Evolutionary conservation across 2,888 invertebrate genomes (phyloP), one percentile per base, ranked within the genome.

Genomic region (Parnassius orleans): DNA sequence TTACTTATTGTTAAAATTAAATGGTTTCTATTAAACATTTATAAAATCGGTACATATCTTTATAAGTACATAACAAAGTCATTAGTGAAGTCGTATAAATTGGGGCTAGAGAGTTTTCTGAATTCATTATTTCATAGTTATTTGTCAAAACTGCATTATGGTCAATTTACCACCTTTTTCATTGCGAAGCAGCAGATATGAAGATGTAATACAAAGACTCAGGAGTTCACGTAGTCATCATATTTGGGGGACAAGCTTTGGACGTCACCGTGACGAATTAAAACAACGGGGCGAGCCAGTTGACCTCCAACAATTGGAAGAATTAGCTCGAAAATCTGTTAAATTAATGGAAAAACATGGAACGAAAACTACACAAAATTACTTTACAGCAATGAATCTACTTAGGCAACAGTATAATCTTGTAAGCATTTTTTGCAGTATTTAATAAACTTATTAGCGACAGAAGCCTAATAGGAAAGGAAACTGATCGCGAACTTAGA

Each of bases 391-490:
- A 0, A 70, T 68, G 64, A 64, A 68, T 52, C 62, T 70, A 51
- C 43, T 73, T 41, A 59, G 72, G 14, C 67, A 68, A 55, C 65
- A 69, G 53, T 69, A 71, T 52, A 71, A 72, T 44, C 66, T 72
- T 67, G 72, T 71, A 63, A 54, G 68, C 10, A 42, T 5, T 24
- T 24, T 24, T 24, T 24, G 24, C 1, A 24, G 7, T 24, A 24
- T 7, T 24, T 24, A 24, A 24, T 24, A 24, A 2, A 24, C 5
- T 24, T 24, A 24, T 24, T 24, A 24, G 24, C 5, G 5, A 24
- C 24, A 24, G 24, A 0, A 3, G 24, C 24, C 24, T 24, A 5
- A 5, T 24, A 24, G 5, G 24, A 2, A 24, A 24, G 7, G 0
- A 5, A 24, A 24, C 24, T 0, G 24, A 24, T 24, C 24, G 7